Evolutionary conservation across 2,888 invertebrate genomes (phyloP).

Genomic region (Caenorhabditis virilis): DNA sequence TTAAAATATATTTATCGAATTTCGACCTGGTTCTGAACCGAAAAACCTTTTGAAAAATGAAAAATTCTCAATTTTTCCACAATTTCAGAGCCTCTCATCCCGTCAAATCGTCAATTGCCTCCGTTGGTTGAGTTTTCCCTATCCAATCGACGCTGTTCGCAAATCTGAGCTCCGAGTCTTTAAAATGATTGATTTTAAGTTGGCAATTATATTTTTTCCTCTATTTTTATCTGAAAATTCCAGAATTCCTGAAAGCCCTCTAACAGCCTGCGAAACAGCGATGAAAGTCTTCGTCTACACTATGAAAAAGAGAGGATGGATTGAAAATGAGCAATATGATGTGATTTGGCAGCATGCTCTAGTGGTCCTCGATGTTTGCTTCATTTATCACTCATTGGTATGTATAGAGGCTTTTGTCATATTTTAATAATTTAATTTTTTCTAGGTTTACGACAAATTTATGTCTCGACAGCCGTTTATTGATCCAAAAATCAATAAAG

Average conservation of each 20-base stretch:
- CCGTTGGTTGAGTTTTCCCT: constrained; percentile 68
- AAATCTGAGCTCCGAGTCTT: constrained; percentile 70
- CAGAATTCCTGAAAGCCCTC: constrained; percentile 33
- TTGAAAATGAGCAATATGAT: constrained; percentile 9
- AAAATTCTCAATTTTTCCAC: no score
- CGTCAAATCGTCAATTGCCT: constrained; percentile 65
- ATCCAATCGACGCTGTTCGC: constrained; percentile 68
- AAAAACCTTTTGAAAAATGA: no score
- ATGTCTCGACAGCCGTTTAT: background rate
- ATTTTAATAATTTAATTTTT: constrained; percentile 3
- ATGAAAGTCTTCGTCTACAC: constrained; percentile 22
- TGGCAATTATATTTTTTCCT: no score
- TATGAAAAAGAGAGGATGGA: constrained; percentile 9
- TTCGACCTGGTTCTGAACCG: no score
- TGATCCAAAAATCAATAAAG: background rate
- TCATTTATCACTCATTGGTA: constrained; percentile 13
- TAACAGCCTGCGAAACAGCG: constrained; percentile 29
- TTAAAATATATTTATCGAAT: background rate
- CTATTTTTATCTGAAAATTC: no score
- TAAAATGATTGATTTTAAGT: constrained; percentile 25
- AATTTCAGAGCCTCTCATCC: constrained; percentile 67
- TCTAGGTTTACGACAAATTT: constrained; percentile 4
- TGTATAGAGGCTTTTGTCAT: constrained; percentile 4
- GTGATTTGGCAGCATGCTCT: constrained; percentile 31
- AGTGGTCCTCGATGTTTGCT: constrained; percentile 30